Evolutionary conservation across 2,113 vertebrate genomes (phyloP), one percentile per base, ranked within the genome.

Genomic region (Collichthys lucidus): DNA sequence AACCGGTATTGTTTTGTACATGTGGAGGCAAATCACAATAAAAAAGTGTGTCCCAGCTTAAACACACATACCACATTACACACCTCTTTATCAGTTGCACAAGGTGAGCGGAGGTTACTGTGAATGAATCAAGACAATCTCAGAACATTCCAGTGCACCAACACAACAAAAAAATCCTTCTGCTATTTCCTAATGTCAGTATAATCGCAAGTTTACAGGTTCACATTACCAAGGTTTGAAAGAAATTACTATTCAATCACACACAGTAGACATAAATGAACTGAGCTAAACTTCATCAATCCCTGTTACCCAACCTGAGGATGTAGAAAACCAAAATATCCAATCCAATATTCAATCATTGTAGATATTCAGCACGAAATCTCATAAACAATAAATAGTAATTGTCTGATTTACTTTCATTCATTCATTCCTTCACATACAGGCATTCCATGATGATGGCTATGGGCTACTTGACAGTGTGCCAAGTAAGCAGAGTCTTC

Each of bases 381-480:
- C n/a, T n/a, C n/a, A n/a, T n/a, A n/a, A n/a, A n/a, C n/a, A n/a
- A n/a, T n/a, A n/a, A n/a, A n/a, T n/a, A n/a, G n/a, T n/a, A n/a
- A 40, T 8, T 40, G 16, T 49, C 16, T 81, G 22, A 53, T 50
- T 50, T 15, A 2, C 11, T 42, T 16, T 24, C 62, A 15, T 55
- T n/a, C n/a, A n/a, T n/a, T 75, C 15, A 26, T 64, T 55, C 66
- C 63, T 74, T 67, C n/a, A 47, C 67, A 16, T 42, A 4, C 80
- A 96, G 96, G 83, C 95, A 94, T 74, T 91, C 94, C 16, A 92
- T 95, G 93, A 76, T 95, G 42, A 82, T 42, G 8, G 92, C 95
- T 22, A 91, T 96, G 91, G 94, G 95, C 35, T 96, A 95, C 85
- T 91, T 96, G 80, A 94, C 92, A 0, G 64, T 29, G 2, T 96